Evolutionary conservation across 2,888 invertebrate species (phyloP).

Genomic region (Criorhina ranunculi): DNA sequence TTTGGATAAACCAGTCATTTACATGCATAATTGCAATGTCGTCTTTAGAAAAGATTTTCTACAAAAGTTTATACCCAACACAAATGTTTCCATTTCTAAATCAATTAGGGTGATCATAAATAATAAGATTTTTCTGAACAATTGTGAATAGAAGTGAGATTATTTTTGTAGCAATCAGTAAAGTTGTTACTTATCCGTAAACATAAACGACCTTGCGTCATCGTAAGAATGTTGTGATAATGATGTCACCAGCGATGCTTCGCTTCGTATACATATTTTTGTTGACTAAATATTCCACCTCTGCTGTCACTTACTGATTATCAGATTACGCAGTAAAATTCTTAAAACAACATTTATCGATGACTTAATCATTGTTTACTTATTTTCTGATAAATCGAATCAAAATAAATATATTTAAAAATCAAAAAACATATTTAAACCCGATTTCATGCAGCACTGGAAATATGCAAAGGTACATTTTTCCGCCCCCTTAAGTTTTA

Average conservation of each 20-base stretch:
- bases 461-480: conserved; percentile 84
- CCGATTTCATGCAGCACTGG: conserved; percentile 83
- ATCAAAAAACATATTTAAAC: conserved; percentile 1
- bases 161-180: conserved; percentile 29
- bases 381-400: conserved; percentile 9
- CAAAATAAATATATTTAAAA: background rate
- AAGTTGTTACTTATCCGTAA: conserved; percentile 5
- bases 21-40: too few relatives aligned
- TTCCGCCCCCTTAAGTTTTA: conserved; percentile 4
- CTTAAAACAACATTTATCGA: conserved; percentile 6
- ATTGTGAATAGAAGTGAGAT: background rate
- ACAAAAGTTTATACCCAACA: too few relatives aligned
- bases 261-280: too few relatives aligned
- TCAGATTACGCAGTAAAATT: conserved; percentile 18
- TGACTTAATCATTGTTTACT: conserved; percentile 19
- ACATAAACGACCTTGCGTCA: conserved; percentile 36
- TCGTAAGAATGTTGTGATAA: conserved; percentile 18
- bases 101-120: too few relatives aligned
- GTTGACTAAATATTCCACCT: conserved; percentile 45
- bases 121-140: too few relatives aligned
- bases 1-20: background rate
- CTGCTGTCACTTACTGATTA: background rate
- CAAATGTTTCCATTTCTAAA: too few relatives aligned
- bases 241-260: conserved; percentile 55
- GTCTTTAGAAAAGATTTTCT: too few relatives aligned